Base-by-base conservation (phyloP, 2,113 vertebrate species). In the Rhadina sibilatrix region DNA sequence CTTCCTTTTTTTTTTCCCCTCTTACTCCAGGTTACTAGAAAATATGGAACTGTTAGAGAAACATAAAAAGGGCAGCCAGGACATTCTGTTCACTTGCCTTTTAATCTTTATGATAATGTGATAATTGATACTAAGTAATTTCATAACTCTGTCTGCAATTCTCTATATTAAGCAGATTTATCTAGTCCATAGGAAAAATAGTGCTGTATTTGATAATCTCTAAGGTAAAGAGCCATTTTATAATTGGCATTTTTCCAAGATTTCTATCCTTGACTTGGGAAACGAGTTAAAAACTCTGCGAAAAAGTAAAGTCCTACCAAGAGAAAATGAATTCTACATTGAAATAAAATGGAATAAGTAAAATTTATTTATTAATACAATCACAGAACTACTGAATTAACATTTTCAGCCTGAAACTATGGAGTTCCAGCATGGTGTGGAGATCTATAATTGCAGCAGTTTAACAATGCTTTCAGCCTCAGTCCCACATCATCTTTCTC, bases 41-140 rank as follows among this genome's bases (percentile, higher is more conserved):
- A 95, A 94, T 83, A 82, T 5, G 6, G 83, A 91, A 46, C 31
- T 64, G 4, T 74, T 85, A 89, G 60, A 72, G 31, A 61, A 94
- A 88, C 20, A 5, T 30, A 70, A 44, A 52, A 88, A 87, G 21
- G 6, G 44, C 54, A 94, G 65, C 50, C 89, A 96, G 77, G 38
- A 96, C 44, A 90, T 94, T 85, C 61, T 93, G 79, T 78, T 96
- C 35, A 2, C 61, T 88, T 93, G 40, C 11, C 46, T 52, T 94
- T 65, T 88, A 88, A 69, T 83, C 35, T 65, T 93, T 54, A 57
- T 78, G 38, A 6, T 84, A 63, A 24, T 33, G 33, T 74, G 42
- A 86, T 82, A 95, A 93, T 68, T 75, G 22, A 93, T 69, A 93
- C 11, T 25, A 93, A 93, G 54, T 93, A 64, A 84, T 94, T 94